Base-by-base conservation (phyloP, 2,113 vertebrate species). In the Rhynchomys soricoides region DNA sequence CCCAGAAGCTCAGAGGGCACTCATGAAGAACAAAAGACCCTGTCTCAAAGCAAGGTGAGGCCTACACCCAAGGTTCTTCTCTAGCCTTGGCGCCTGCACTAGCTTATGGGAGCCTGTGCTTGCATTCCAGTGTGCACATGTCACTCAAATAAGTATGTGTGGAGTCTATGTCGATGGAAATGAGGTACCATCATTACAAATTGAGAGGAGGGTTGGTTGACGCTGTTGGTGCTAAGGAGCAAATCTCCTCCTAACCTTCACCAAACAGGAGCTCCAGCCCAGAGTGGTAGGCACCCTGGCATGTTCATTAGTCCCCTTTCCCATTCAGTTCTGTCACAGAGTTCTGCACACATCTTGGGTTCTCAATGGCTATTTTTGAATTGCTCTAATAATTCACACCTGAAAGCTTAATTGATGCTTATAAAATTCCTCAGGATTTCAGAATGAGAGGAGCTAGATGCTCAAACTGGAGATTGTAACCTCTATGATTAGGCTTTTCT, bases 371-470 rank as follows among this genome's bases (percentile, higher is more conserved):
- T 91, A 94, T 94, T 86, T 57, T 93, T 79, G 48, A 96, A 73
- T 95, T 92, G 57, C 92, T 96, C 86, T 89, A 95, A 94, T 87
- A 97, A 94, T 85, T 97, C 95, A 96, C 70, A 97, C 90, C 92
- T 96, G 86, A 92, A 94, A 97, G 91, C 71, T 97, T 97, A 97
- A 97, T 97, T 97, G 95, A 97, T 90, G 93, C 93, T 97, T 97
- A 87, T 94, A 91, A 96, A 94, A 93, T 91, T 97, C 79, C 86
- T 97, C 52, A 66, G 86, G 78, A 95, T 94, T 55, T 90, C 31
- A 7, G 74, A 81, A 96, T 40, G 52, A 96, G 50, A 93, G 94
- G 50, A 85, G 62, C 57, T 89, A 85, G 93, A 73, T 81, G 62
- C 77, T 94, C 77, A 89, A 78, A 97, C 40, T 92, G 77, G 82